phyloP scores from a whole-genome alignment of 2,888 invertebrate species.

The Palloptera scutellata region DNA sequence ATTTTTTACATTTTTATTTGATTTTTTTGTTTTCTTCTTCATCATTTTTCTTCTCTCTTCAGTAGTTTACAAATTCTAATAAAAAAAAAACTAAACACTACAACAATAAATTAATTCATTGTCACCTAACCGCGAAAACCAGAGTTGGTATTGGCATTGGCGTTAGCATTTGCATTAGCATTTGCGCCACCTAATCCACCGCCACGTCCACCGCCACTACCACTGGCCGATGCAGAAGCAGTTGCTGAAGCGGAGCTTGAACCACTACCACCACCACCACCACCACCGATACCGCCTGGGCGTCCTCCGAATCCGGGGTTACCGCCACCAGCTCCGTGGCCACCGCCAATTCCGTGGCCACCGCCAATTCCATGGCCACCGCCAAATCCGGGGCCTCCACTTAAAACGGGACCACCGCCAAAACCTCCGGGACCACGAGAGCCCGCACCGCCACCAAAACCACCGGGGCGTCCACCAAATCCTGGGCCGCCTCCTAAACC shows the following conservation, averaged over 20 bases:
- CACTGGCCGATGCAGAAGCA: slow-evolving; percentile 10
- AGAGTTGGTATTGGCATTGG: slow-evolving; percentile 5
- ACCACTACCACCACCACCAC: background rate
- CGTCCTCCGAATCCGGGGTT: background rate
- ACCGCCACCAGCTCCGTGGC: slow-evolving; percentile 15
- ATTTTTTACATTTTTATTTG: no score
- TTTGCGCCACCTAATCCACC: slow-evolving; percentile 30
- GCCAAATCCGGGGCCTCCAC: slow-evolving; percentile 4
- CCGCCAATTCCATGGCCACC: slow-evolving; percentile 21
- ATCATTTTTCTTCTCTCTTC: no score
- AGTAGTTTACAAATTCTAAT: no score
- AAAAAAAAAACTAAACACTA: no score
- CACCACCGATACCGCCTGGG: slow-evolving; percentile 17
- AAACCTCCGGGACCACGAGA: background rate
- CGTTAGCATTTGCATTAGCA: slow-evolving; percentile 31
- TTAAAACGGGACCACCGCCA: background rate
- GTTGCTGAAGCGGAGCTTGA: slow-evolving; percentile 13
- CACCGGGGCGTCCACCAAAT: background rate
- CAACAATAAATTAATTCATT: no score
- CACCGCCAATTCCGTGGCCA: slow-evolving; percentile 14
- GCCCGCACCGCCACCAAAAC: slow-evolving; percentile 15
- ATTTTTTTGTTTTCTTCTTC: no score
- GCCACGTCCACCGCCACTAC: slow-evolving; percentile 9
- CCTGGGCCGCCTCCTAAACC: slow-evolving; percentile 2
- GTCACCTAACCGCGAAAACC: background rate